Conservation (phyloP, 2,797 vertebrate species). For the Tokudaia tokunoshimensis region DNA sequence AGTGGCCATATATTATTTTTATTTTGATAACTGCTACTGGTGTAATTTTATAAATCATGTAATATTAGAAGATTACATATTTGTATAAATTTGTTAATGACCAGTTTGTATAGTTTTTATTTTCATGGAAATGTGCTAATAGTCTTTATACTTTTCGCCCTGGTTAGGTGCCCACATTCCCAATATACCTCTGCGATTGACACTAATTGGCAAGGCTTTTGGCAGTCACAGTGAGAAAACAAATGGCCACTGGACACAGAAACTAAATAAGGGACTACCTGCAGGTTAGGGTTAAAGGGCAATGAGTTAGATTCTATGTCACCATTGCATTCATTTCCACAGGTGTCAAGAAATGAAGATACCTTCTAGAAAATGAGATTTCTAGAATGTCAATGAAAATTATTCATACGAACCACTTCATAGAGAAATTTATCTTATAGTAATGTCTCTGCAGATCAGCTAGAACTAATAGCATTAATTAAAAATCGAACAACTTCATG, state of each 20-base stretch:
- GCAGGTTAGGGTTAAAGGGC: not conserved
- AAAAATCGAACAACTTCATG: constrained; percentile 24
- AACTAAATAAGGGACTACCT: constrained; percentile 13
- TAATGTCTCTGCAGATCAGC: not conserved
- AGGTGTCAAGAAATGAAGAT: not conserved
- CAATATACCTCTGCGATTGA: constrained; percentile 39
- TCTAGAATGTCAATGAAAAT: constrained; percentile 16
- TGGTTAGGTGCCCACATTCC: constrained; percentile 12
- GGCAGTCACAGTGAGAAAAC: constrained; percentile 38
- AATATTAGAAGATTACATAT: not conserved
- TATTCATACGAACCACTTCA: not conserved
- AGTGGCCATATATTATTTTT: not conserved
- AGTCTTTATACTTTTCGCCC: constrained; percentile 8
- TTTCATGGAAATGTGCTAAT: constrained; percentile 64
- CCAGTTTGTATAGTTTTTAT: not conserved
- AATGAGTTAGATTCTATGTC: not conserved
- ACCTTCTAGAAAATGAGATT: not conserved
- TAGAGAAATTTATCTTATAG: not conserved
- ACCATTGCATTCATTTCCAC: not conserved
- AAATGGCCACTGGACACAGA: constrained; percentile 52
- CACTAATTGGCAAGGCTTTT: constrained; percentile 70
- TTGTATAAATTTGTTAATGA: constrained; percentile 21
- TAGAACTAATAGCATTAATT: not conserved
- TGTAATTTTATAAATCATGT: not conserved
- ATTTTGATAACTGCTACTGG: constrained; percentile 12